Conservation (phyloP, 2,113 vertebrate species). For the Grantiella picta region DNA sequence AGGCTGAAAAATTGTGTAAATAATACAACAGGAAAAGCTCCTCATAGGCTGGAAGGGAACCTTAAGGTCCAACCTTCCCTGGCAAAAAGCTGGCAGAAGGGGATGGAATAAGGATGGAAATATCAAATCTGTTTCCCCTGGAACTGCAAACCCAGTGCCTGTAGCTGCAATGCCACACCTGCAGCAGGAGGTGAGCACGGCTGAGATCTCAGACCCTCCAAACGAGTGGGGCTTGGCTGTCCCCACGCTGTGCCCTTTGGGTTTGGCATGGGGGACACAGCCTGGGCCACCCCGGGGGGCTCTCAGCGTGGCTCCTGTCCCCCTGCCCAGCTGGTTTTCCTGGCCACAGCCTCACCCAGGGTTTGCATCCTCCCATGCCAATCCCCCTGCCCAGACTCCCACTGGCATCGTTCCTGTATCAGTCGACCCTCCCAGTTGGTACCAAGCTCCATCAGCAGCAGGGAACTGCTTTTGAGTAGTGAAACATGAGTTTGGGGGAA, state of each 20-base stretch:
- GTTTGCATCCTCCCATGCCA: neutral
- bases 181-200: neutral
- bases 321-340: neutral
- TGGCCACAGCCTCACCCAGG: neutral
- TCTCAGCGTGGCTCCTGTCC: neutral
- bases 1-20: constrained; percentile 64
- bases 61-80: neutral
- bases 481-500: neutral
- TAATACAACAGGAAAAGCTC: constrained; percentile 21
- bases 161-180: constrained; percentile 6
- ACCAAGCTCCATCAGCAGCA: constrained; percentile 29
- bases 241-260: neutral
- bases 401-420: neutral
- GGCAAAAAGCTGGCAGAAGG: neutral
- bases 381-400: neutral
- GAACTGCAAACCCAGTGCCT: constrained; percentile 63
- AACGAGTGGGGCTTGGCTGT: neutral
- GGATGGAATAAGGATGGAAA: neutral
- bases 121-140: neutral
- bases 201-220: neutral
- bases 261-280: neutral
- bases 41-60: neutral
- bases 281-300: neutral
- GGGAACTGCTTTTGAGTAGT: constrained; percentile 57
- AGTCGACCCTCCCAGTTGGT: constrained; percentile 12